Percentiles rank a stretch among this genome's conserved stretches.
phyloP scores from a whole-genome alignment of 2,113 vertebrate species.

The Seriola rivoliana region DNA sequence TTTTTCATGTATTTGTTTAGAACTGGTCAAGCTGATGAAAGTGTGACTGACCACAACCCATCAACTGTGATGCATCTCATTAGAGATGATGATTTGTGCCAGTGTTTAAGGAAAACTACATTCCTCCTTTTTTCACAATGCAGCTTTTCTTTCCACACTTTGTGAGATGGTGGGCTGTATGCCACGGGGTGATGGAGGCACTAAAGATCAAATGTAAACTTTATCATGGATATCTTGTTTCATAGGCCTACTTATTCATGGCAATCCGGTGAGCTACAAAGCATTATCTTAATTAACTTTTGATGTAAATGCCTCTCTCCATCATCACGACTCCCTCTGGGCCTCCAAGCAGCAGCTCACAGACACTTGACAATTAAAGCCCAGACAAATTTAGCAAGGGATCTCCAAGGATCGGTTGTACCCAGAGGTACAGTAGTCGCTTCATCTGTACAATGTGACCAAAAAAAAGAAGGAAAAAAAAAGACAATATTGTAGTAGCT shows the following conservation, averaged over 20 bases:
- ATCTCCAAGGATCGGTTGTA: constrained; percentile 15
- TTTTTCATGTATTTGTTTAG: not conserved
- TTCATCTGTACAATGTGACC: constrained; percentile 8
- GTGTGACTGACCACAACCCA: not conserved
- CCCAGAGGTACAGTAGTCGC: not conserved
- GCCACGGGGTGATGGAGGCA: constrained; percentile 13
- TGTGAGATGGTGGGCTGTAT: not conserved
- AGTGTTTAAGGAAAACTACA: not conserved
- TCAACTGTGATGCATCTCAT: not conserved
- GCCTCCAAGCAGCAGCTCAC: constrained; percentile 22
- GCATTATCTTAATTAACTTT: constrained; percentile 66
- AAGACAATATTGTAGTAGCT: not conserved
- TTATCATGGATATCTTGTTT: constrained; percentile 53
- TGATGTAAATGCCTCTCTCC: constrained; percentile 46
- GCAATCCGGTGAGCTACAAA: constrained; percentile 22
- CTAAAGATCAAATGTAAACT: constrained; percentile 44
- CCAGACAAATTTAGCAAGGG: constrained; percentile 13
- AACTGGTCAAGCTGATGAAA: not conserved
- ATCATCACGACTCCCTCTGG: constrained; percentile 37
- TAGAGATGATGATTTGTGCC: not conserved
- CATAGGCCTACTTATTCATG: constrained; percentile 1
- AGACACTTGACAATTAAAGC: constrained; percentile 22
- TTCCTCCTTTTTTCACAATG: not conserved
- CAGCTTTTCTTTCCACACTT: not conserved
- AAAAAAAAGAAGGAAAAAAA: too few species aligned